Base-by-base conservation (phyloP, 2,888 invertebrate species). In the Pharmacophagus antenor region DNA sequence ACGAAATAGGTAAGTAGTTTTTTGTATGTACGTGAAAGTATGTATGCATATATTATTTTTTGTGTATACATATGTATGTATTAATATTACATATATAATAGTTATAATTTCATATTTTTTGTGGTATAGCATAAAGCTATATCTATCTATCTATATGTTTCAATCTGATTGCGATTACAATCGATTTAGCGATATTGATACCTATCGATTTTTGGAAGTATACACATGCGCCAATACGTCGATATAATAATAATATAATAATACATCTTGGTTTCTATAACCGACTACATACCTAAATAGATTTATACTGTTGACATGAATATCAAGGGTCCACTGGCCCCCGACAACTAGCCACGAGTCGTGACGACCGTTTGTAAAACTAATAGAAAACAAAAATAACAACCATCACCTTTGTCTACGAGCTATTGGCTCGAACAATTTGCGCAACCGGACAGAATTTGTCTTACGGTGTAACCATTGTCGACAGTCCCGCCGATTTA, bases 351-450 rank as follows among this genome's bases (percentile, higher is more conserved):
- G 79, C 80, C 80, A 69, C 80, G 76, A 82, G 81, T 88, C 87
- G 87, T 88, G 88, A 88, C 85, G 77, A 71, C 74, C 76, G 82
- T 87, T 84, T 82, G 83, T 86, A 85, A 83, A 74, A 79, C 84
- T 84, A 85, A 85, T 84, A 80, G 77, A 79, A 72, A 74, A 77
- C 80, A 83, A 84, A 85, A 88, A 85, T 80, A 77, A 80, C 80
- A 74, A 70, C 78, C 73, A 84, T 82, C 82, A 82, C 77, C 71
- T 71, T 72, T 67, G 73, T 73, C 73, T 74, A 73, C 77, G 74
- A 76, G 61, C 63, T 63, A 65, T 85, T 82, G 82, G 81, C 77
- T 80, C 70, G 73, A 68, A 67, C 81, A 79, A 86, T 87, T 87
- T 85, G 82, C 84, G 81, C 83, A 82, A 77, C 79, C 79, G 70